A percentile compares a stretch with the other conserved stretches of the same genome.
phyloP scores from a whole-genome alignment of 2,888 invertebrate species.

The Hypsopygia costalis region DNA sequence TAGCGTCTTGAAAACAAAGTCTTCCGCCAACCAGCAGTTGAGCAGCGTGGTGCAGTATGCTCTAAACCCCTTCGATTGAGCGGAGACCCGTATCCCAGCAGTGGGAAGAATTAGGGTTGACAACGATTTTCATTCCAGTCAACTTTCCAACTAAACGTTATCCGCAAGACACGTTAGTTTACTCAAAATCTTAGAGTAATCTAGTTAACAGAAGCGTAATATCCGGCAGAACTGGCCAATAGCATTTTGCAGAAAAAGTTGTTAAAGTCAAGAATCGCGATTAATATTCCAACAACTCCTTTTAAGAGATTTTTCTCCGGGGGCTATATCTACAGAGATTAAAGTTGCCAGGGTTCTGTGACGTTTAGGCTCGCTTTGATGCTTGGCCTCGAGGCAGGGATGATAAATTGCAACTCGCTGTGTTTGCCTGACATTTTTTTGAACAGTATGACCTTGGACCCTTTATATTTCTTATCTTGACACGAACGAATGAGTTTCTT shows the following conservation, averaged over 20 bases:
- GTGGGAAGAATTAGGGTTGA: too few relatives aligned
- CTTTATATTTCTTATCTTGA: slow-evolving; percentile 60
- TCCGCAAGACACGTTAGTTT: too few relatives aligned
- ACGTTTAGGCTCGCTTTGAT: slow-evolving; percentile 55
- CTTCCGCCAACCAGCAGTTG: too few relatives aligned
- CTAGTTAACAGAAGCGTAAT: slow-evolving; percentile 2
- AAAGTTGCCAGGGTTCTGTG: slow-evolving; percentile 47
- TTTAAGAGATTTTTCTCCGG: slow-evolving; percentile 30
- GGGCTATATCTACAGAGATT: slow-evolving; percentile 52
- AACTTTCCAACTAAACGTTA: too few relatives aligned
- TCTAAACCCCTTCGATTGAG: too few relatives aligned
- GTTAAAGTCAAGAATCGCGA: slow-evolving; percentile 29
- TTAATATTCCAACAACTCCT: slow-evolving; percentile 43
- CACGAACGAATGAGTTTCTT: slow-evolving; percentile 51
- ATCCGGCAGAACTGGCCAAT: background rate
- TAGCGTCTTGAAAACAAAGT: too few relatives aligned
- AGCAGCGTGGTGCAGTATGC: too few relatives aligned
- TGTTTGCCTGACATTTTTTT: slow-evolving; percentile 58
- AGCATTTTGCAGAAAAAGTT: slow-evolving; percentile 25
- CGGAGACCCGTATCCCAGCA: too few relatives aligned
- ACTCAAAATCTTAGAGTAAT: background rate
- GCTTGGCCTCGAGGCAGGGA: slow-evolving; percentile 44
- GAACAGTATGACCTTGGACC: slow-evolving; percentile 46
- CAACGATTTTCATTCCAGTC: too few relatives aligned
- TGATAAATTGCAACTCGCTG: slow-evolving; percentile 61